Base-by-base conservation (phyloP, 2,888 invertebrate genomes). In the Protophormia terraenovae region DNA sequence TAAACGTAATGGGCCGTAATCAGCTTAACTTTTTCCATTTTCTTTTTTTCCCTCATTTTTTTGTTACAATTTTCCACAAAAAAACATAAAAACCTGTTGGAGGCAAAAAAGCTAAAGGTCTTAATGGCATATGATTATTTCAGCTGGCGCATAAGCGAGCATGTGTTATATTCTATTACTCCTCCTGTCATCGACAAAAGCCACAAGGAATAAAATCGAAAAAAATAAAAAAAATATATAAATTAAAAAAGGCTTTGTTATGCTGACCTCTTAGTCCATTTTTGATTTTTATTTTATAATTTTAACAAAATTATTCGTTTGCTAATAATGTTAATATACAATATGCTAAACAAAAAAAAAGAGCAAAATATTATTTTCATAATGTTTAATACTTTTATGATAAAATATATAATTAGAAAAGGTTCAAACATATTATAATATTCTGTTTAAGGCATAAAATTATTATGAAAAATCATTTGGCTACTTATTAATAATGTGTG, bases 1-100 rank as follows among this genome's bases (percentile, higher is more conserved):
- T 50, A 84, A 80, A 80, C 50, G 64, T 84, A 85, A 85, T 85
- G 85, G 85, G 85, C 64, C 50, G 69, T 85, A 85, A 85, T 85
- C 85, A 82, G 85, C 85, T 85, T 85, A 85, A 78, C 81, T 78
- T 85, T 66, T 45, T 71, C 32, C 64, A 81, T 75, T 29, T 75
- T 38, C 45, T 27, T 27, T 58, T 81, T n/a, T 10, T 22, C 53
- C 14, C 14, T n/a, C 3, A 60, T n/a, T 41, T 69, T 66, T 22
- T 22, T 60, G 35, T 72, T 77, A 58, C 67, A 58, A 81, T 80
- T 80, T 77, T 55, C 16, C 77, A 47, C 53, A 77, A 72, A 72
- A 47, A 50, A 47, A 41, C 66, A 58, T 1, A n/a, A 12, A 14
- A 47, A 41, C 29, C 14, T 58, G 41, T 24, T 53, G 32, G 41